Percentiles rank a stretch among this genome's conserved stretches.
Conservation (phyloP, 2,113 vertebrate genomes). For the Gnathonemus longibarbis region DNA sequence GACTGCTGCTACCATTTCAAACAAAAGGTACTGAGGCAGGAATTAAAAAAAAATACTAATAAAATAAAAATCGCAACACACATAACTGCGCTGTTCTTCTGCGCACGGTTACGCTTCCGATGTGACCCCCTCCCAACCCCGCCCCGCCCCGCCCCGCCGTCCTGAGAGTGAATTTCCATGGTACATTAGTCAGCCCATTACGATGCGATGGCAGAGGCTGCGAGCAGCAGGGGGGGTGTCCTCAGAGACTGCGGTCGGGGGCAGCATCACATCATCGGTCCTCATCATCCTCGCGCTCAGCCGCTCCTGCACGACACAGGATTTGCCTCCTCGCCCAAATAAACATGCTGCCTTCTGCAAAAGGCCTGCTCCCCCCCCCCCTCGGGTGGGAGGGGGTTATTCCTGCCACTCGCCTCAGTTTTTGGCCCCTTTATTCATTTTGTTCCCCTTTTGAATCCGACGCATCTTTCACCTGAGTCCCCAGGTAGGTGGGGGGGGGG, state of each 20-base stretch:
- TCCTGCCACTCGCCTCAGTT: conserved; percentile 81
- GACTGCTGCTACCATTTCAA: background rate
- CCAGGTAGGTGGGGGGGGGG: conserved; percentile 27
- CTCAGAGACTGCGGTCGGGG: conserved; percentile 77
- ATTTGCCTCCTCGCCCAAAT: conserved; percentile 95
- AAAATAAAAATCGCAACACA: conserved; percentile 4
- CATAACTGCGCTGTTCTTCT: conserved; percentile 7
- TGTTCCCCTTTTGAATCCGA: conserved; percentile 66
- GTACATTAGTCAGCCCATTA: conserved; percentile 99
- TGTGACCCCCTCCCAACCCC: background rate
- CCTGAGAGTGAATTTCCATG: conserved; percentile 91
- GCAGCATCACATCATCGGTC: conserved; percentile 89
- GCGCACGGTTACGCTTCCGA: background rate
- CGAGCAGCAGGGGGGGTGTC: conserved; percentile 77
- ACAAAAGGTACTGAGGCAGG: background rate
- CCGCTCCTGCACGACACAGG: conserved; percentile 94
- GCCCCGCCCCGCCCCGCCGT: conserved; percentile 35
- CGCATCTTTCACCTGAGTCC: conserved; percentile 75
- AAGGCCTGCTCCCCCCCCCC: conserved; percentile 31
- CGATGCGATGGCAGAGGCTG: conserved; percentile 87
- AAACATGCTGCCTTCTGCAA: conserved; percentile 82
- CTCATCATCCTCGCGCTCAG: conserved; percentile 88
- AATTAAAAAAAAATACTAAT: no score
- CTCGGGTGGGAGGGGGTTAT: conserved; percentile 44
- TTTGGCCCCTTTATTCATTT: conserved; percentile 67